These are phyloP conservation scores for Sebastes cheni DNA, from an alignment of 2,797 vertebrate species.

Conservation along the genomic window DNA sequence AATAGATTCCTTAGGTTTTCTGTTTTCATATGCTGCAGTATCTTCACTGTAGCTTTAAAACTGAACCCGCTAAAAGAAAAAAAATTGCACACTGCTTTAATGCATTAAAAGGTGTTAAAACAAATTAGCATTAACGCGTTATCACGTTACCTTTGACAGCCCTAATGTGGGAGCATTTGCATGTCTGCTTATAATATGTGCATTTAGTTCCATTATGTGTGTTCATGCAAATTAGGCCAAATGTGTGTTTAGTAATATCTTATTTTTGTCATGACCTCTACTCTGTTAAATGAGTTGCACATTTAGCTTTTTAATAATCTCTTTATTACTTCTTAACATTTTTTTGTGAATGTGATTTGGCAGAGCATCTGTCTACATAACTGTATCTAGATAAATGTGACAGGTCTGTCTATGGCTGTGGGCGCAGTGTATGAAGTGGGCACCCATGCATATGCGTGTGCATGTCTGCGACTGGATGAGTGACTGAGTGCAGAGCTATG, in stretches of 20 bases:
- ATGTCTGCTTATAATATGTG: constrained; percentile 1
- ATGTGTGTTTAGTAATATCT: not conserved
- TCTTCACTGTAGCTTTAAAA: no score
- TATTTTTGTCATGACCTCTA: not conserved
- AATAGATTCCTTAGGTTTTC: no score
- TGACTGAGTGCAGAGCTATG: constrained; percentile 66
- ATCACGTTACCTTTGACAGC: no score
- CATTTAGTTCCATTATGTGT: not conserved
- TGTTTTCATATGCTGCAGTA: no score
- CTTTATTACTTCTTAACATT: not conserved
- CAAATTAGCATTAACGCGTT: no score
- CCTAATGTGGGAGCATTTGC: not conserved
- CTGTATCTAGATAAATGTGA: not conserved
- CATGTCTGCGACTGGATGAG: constrained; percentile 44
- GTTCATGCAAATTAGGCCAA: not conserved
- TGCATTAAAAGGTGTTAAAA: no score
- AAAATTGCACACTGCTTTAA: no score
- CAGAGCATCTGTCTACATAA: not conserved
- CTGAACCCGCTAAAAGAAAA: no score
- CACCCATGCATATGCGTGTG: constrained; percentile 12
- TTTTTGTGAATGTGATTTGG: not conserved
- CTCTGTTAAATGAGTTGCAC: not conserved
- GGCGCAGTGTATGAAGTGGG: not conserved
- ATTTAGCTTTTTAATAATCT: not conserved
- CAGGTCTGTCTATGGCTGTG: constrained; percentile 1